Evolutionary conservation across 2,888 invertebrate genomes (phyloP), one percentile per base, ranked within the genome.

Genomic region (Phasia obesa): DNA sequence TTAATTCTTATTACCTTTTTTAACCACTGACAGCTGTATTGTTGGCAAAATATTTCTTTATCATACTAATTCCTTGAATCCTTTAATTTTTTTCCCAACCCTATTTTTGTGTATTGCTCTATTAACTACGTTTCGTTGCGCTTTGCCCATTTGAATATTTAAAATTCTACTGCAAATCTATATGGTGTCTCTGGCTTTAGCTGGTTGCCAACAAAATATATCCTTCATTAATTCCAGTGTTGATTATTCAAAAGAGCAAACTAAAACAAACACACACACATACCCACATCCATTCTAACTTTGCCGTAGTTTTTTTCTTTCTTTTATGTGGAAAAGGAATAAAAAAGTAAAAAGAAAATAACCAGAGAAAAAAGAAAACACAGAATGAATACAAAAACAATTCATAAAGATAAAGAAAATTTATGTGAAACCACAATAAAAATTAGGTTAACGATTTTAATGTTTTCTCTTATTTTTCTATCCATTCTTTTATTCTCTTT

Each of bases 381-480:
- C 3, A 65, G 42, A 53, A 53, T 53, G 62, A 64, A 77, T 47
- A 81, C 27, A 70, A 79, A 76, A 81, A 71, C 84, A 78, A 81
- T 81, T 78, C 84, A 81, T 84, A 84, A 84, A 84, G 84, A 84
- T 81, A 85, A 85, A 75, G 81, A 51, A 77, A 75, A 85, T 85
- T 85, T 85, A 85, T 84, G 81, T 83, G 78, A 81, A 60, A 81
- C 85, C 85, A 83, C 77, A 83, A 75, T 86, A 85, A 87, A 89
- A 89, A 89, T 89, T 89, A 88, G 88, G 88, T 89, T 89, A 89
- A 89, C 88, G 88, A 88, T 88, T 88, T 87, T 87, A 87, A 53
- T 79, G 62, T 67, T 70, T 71, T 79, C 31, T 38, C 23, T 38
- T 17, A n/a, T 27, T 25, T 23, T 31, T 35, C n/a, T 49, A 15